Evolutionary conservation across 2,113 vertebrate species (phyloP).

Genomic region (Cinclus mexicanus): DNA sequence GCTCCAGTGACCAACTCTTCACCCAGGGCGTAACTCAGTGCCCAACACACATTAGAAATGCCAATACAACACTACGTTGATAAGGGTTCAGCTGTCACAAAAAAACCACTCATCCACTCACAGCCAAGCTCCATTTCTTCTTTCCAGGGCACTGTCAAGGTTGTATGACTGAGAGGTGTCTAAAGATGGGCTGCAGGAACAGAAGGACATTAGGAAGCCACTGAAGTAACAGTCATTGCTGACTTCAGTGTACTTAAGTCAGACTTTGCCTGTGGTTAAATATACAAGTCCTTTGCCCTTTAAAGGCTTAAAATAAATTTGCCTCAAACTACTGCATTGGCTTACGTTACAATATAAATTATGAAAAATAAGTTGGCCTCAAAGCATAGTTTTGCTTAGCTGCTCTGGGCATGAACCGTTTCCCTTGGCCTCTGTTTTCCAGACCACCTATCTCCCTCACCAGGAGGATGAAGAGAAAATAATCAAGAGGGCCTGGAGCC

Average conservation of each 20-base stretch:
- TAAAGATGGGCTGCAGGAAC: not conserved
- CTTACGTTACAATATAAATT: conserved; percentile 65
- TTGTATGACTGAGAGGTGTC: not conserved
- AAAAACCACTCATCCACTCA: not conserved
- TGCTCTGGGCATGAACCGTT: conserved; percentile 56
- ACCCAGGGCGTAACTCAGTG: not conserved
- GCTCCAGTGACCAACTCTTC: not conserved
- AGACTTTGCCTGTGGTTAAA: conserved; percentile 62
- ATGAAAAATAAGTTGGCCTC: conserved; percentile 63
- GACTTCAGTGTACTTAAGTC: conserved; percentile 24
- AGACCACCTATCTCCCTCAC: conserved; percentile 60
- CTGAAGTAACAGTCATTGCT: not conserved
- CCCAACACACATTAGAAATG: fast-evolving
- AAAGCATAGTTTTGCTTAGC: conserved; percentile 58
- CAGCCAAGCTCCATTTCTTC: not conserved
- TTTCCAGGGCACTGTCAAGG: not conserved
- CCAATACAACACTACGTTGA: fast-evolving
- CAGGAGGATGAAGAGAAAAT: conserved; percentile 56
- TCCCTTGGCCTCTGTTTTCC: conserved; percentile 29
- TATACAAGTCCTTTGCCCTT: conserved; percentile 63
- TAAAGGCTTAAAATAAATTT: conserved; percentile 47
- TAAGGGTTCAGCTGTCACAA: not conserved
- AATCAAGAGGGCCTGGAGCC: conserved; percentile 46
- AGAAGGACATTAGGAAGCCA: not conserved
- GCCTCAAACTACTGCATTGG: conserved; percentile 54